A percentile compares a stretch with the other conserved stretches of the same genome.
Conservation (phyloP, 2,113 vertebrate genomes). For the Scytalopus superciliaris region DNA sequence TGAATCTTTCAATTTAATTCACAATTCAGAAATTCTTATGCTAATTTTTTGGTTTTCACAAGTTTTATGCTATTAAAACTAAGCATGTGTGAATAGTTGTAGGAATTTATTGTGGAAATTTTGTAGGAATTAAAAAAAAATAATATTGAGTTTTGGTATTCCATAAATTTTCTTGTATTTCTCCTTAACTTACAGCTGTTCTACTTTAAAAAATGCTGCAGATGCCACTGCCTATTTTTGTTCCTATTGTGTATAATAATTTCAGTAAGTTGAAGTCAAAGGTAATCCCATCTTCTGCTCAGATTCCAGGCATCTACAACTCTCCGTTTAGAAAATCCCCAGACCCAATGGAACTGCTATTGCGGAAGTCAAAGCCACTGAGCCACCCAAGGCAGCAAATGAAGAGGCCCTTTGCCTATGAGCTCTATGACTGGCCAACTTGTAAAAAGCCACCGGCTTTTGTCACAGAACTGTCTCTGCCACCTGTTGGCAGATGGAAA, state of each 20-base stretch:
- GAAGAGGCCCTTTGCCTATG: not conserved
- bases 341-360: conserved; percentile 85
- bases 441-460: conserved; percentile 48
- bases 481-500: conserved; percentile 77
- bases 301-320: conserved; percentile 91
- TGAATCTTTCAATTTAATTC: not conserved
- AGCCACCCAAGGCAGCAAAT: not conserved
- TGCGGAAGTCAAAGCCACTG: conserved; percentile 80
- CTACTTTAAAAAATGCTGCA: not conserved
- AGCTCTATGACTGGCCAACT: conserved; percentile 49
- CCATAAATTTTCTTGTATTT: not conserved
- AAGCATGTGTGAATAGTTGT: not conserved
- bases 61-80: not conserved
- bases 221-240: not conserved
- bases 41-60: not conserved
- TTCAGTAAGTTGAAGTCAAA: not conserved
- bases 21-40: not conserved
- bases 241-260: not conserved
- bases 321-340: conserved; percentile 85
- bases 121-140: not conserved
- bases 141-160: not conserved
- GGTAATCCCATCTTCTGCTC: not conserved
- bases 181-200: not conserved
- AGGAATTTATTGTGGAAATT: not conserved
- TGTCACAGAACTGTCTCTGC: conserved; percentile 66